phyloP scores from a whole-genome alignment of 2,797 vertebrate species.

The Buceros bicornis region DNA sequence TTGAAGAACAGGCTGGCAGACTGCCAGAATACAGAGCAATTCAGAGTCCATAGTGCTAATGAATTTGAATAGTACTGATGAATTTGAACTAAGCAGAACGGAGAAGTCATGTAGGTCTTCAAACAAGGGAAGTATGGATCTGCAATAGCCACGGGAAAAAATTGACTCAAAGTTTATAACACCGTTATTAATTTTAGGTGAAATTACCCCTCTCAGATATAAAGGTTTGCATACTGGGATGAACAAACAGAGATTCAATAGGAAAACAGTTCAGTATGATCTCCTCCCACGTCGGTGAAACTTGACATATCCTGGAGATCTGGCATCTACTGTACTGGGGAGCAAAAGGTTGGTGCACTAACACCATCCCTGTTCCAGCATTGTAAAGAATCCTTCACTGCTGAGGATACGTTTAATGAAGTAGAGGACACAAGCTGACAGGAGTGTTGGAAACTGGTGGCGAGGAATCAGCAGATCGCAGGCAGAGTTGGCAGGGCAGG shows the following conservation, averaged over 20 bases:
- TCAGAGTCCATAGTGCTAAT: background rate
- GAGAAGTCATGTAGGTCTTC: background rate
- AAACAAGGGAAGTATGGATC: background rate
- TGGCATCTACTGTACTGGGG: background rate
- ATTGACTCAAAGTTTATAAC: background rate
- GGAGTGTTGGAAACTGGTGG: constrained; percentile 60
- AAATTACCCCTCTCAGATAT: constrained; percentile 34
- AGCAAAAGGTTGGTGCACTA: background rate
- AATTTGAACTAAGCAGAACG: background rate
- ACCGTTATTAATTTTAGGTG: background rate
- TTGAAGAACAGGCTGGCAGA: background rate
- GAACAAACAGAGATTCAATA: background rate
- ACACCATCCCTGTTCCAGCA: background rate
- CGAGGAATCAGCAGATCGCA: constrained; percentile 61
- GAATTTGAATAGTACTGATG: background rate
- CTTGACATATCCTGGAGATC: background rate
- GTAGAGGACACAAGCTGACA: constrained; percentile 63
- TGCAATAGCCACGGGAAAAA: background rate
- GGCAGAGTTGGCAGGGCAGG: constrained; percentile 72
- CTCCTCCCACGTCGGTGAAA: background rate
- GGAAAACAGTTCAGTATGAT: background rate
- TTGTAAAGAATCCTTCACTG: constrained; percentile 54
- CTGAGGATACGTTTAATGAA: constrained; percentile 74
- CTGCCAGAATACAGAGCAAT: background rate
- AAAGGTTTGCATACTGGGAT: background rate